A percentile compares a stretch with the other conserved stretches of the same genome.
These are phyloP conservation scores for Ondatra zibethicus DNA, from an alignment of 2,113 vertebrate genomes.

Conservation along the genomic window DNA sequence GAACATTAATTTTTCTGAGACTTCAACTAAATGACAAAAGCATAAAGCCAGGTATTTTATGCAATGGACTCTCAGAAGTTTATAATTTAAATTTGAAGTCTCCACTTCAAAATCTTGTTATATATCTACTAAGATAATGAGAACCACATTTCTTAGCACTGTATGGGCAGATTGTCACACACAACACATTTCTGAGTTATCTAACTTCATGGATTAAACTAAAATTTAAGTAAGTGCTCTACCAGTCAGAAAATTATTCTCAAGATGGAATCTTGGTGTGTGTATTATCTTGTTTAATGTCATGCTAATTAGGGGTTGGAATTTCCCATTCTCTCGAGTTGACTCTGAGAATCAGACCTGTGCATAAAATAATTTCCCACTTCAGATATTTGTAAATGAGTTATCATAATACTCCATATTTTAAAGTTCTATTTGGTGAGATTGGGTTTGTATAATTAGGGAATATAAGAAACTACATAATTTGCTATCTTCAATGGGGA, in stretches of 20 bases:
- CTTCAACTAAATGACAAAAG: not conserved
- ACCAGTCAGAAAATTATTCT: not conserved
- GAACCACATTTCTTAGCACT: not conserved
- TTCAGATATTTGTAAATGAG: not conserved
- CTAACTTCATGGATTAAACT: not conserved
- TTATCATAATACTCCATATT: not conserved
- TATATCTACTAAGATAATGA: not conserved
- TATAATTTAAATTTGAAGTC: not conserved
- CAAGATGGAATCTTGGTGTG: not conserved
- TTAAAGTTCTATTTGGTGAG: not conserved
- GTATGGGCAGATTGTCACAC: not conserved
- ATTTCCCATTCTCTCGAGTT: not conserved
- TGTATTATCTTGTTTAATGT: not conserved
- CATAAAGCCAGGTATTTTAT: not conserved
- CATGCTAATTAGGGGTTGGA: not conserved
- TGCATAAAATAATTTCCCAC: fast-evolving
- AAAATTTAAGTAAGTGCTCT: not conserved
- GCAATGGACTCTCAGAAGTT: not conserved
- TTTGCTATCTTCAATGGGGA: not conserved
- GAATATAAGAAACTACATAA: not conserved
- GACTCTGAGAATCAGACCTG: not conserved
- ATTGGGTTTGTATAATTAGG: not conserved
- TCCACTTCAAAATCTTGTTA: not conserved
- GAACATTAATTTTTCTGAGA: constrained; percentile 56
- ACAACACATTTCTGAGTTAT: not conserved